Evolutionary conservation across 2,888 invertebrate genomes (phyloP).

Genomic region (Trichopoda pennipes): DNA sequence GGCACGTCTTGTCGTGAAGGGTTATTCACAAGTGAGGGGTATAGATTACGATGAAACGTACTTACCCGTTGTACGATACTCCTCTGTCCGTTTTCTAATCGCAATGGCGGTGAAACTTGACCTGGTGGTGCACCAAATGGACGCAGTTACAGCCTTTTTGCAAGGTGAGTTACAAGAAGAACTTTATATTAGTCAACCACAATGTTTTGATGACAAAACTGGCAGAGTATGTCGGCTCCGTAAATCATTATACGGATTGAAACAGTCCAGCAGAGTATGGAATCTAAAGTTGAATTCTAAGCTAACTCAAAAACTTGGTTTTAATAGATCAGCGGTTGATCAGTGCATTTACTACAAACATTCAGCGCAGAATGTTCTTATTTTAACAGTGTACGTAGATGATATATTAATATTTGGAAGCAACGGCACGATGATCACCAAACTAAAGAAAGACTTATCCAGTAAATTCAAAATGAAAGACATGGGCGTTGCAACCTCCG

Average conservation of each 20-base stretch:
- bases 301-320: constrained; percentile 5
- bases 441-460: constrained; percentile 27
- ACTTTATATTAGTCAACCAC: constrained; percentile 24
- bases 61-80: constrained; percentile 38
- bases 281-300: constrained; percentile 3
- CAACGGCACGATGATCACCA: constrained; percentile 28
- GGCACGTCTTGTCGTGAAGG: constrained; percentile 53
- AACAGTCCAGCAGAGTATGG: constrained; percentile 26
- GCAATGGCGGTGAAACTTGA: constrained; percentile 43
- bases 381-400: constrained; percentile 60
- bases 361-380: constrained; percentile 14
- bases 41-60: constrained; percentile 56
- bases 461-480: constrained; percentile 57
- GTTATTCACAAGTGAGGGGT: constrained; percentile 48
- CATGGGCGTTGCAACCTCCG: constrained; percentile 46
- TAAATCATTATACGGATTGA: constrained; percentile 44
- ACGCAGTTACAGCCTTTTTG: constrained; percentile 54
- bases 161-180: constrained; percentile 27
- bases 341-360: constrained; percentile 24
- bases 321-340: constrained; percentile 24
- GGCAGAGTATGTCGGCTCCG: constrained; percentile 34
- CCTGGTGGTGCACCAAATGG: constrained; percentile 49
- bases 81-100: constrained; percentile 43
- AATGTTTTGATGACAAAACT: constrained; percentile 11
- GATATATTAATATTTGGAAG: constrained; percentile 61